These are phyloP conservation scores for Patiria miniata DNA, from an alignment of 35 echinoderm and acorn worm species.

Conservation along the genomic window DNA sequence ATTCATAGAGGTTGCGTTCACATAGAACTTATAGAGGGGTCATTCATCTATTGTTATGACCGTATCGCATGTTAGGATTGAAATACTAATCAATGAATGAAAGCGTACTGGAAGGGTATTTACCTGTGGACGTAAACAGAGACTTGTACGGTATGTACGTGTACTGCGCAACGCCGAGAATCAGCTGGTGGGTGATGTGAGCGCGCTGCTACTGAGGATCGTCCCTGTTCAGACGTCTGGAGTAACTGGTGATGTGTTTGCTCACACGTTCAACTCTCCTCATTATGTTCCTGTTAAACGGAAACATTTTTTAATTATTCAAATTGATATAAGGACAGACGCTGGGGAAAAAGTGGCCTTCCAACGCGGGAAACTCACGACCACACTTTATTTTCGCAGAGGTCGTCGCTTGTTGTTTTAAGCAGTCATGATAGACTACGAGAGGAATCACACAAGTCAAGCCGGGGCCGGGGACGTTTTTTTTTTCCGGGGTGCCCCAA, in stretches of 20 bases:
- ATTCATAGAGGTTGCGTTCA: neutral
- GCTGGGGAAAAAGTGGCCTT: constrained; percentile 53
- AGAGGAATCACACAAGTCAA: neutral
- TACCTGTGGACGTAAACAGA: constrained; percentile 48
- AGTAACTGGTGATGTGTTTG: neutral
- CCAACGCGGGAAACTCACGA: constrained; percentile 48
- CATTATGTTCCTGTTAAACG: constrained; percentile 43
- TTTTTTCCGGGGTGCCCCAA: constrained; percentile 34
- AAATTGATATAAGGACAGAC: constrained; percentile 57
- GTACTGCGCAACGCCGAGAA: constrained; percentile 47
- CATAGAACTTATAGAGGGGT: neutral
- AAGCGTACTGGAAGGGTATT: neutral
- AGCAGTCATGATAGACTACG: neutral
- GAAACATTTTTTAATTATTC: constrained; percentile 22
- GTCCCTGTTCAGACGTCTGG: neutral
- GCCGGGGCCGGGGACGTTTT: constrained; percentile 10
- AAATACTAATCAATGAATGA: neutral
- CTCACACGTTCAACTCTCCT: neutral
- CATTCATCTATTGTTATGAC: constrained; percentile 8
- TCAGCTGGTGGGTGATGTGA: constrained; percentile 39
- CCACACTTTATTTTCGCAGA: constrained; percentile 63
- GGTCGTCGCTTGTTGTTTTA: constrained; percentile 50
- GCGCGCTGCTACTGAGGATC: constrained; percentile 22
- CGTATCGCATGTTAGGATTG: constrained; percentile 52
- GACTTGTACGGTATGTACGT: constrained; percentile 57